Base-by-base conservation (phyloP, 2,888 invertebrate genomes). In the Hypsopygia costalis region DNA sequence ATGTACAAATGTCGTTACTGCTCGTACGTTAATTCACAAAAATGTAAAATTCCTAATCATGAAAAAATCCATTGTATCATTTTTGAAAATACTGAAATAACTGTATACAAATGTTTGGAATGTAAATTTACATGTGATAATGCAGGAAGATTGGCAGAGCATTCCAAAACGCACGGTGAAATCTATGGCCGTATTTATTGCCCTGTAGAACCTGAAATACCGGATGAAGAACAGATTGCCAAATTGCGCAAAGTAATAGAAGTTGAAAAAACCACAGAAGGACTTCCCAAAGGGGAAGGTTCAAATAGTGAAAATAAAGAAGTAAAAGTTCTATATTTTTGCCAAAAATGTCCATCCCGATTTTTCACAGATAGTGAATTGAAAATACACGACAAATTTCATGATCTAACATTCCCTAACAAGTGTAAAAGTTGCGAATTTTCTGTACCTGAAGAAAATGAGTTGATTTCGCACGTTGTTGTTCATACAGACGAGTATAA, bases 1-100 rank as follows among this genome's bases (percentile, higher is more conserved):
- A 94, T 96, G 93, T 94, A 93, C 69, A 94, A 95, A 68, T 97
- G 97, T 68, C 91, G 94, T 21, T 93, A 91, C 68, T 97, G 97
- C 68, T 95, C 96, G 0, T 95, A 95, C 69, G 94, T 95, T 8
- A 95, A 95, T 66, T 89, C 93, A n/a, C 90, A 95, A 36, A 93
- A 94, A 61, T 92, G 93, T 32, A 95, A 95, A 71, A 93, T 97
- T 43, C 92, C 93, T 21, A 94, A 95, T 58, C 97, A 97, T 74
- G 96, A 96, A 72, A 92, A 93, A 67, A 94, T 95, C 91, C 96
- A 96, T 71, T 89, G 77, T 39, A 65, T 81, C 25, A 58, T 69
- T 33, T 81, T 83, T 53, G 91, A 91, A 51, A 86, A 89, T 37
- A 81, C 70, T 58, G 91, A 92, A 37, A 67, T 79, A 36, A 90